Evolutionary conservation across 2,888 invertebrate species (phyloP), one percentile per base, ranked within the genome.

Genomic region (Crossocerus cetratus): DNA sequence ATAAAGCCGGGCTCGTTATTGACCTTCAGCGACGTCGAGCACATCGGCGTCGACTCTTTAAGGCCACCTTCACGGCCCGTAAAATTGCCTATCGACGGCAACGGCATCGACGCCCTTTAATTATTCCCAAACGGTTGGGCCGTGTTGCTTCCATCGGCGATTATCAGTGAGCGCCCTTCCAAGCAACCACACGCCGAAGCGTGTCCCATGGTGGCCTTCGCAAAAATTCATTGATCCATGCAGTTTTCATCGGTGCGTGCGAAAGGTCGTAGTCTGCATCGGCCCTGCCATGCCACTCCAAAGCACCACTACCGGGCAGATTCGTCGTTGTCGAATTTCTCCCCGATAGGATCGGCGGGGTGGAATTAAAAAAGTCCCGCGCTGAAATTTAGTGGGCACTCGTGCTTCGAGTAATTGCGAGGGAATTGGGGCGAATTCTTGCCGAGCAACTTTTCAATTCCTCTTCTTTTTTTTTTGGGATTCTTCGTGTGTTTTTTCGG

Each of bases 21-120:
- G 82, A 82, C 77, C 70, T 82, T 79, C 71, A 59, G 14, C 62
- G 54, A 43, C 72, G 66, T 32, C 69, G 16, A 16, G 58, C 42
- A 8, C 61, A 60, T 44, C 45, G 57, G 44, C 59, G 5, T 43
- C 32, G 55, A 61, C 65, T 70, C 78, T 74, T 77, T 77, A 77
- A 81, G 69, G 74, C 76, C 71, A 56, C 54, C 61, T 82, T 79
- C 70, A 76, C 72, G 65, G 76, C 67, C 74, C 71, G 72, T 76
- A 73, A 74, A 82, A 81, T 81, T 82, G 73, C 83, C 81, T 81
- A 68, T 76, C 81, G 77, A 69, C 69, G 56, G 69, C 65, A 65
- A 32, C 65, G 70, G 60, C 62, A 23, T 65, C 54, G 57, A 18
- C 22, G 22, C 45, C 64, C 74, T 79, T 76, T 80, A 79, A 80